Evolutionary conservation across 2,113 vertebrate genomes (phyloP).

Genomic region (Ellobius talpinus): DNA sequence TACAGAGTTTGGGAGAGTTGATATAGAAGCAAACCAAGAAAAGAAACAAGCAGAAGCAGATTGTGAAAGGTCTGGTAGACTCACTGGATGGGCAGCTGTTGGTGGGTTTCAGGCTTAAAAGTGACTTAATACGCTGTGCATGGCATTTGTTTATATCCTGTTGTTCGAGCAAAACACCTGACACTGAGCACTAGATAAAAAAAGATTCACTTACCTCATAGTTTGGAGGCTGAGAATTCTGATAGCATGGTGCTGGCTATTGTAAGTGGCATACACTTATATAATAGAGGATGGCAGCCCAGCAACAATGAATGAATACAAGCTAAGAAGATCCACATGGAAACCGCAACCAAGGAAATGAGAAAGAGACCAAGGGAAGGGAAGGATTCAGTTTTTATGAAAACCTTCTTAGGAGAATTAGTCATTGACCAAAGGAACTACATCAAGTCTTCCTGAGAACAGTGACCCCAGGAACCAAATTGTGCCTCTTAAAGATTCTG

Average conservation of each 20-base stretch:
- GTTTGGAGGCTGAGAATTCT: not conserved
- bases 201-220: not conserved
- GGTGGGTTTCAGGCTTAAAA: not conserved
- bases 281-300: not conserved
- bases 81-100: not conserved
- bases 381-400: not conserved
- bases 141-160: not conserved
- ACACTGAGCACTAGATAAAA: not conserved
- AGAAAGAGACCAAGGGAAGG: not conserved
- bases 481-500: not conserved
- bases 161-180: not conserved
- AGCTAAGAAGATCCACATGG: not conserved
- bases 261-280: rapidly evolving
- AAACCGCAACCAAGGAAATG: not conserved
- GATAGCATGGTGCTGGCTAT: not conserved
- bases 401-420: not conserved
- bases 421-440: not conserved
- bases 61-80: not conserved
- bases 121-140: not conserved
- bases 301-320: not conserved
- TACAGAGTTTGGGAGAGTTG: not conserved
- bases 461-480: not conserved
- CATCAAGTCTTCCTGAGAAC: not conserved
- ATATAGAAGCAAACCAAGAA: not conserved
- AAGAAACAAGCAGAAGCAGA: not conserved